Percentiles rank a stretch among this genome's conserved stretches.
These are phyloP conservation scores for Crypturellus undulatus DNA, from an alignment of 2,113 vertebrate species.

Conservation along the genomic window DNA sequence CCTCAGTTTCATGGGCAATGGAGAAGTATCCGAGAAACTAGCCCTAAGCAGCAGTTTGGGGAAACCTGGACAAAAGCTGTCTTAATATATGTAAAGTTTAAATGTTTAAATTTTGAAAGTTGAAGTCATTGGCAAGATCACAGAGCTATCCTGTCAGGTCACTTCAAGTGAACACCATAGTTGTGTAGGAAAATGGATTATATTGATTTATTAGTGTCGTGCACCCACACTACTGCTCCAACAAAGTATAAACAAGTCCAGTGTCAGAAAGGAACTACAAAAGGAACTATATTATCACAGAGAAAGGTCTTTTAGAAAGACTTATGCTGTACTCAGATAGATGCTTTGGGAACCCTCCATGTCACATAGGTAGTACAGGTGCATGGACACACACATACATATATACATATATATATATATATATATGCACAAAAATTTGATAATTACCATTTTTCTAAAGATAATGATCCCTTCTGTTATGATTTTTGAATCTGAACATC, in stretches of 20 bases:
- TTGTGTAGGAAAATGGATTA: neutral
- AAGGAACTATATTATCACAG: neutral
- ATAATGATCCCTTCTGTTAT: rapidly evolving
- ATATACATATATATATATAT: too few relatives aligned
- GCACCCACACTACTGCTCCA: neutral
- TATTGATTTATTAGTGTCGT: neutral
- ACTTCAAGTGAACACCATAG: neutral
- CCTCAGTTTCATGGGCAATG: neutral
- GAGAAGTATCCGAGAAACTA: neutral
- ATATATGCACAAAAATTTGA: neutral
- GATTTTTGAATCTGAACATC: neutral
- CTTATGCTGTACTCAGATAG: neutral
- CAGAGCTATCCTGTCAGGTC: rapidly evolving
- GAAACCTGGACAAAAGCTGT: neutral
- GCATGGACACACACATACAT: too few relatives aligned
- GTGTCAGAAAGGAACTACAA: neutral
- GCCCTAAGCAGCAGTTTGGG: rapidly evolving
- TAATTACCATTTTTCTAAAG: neutral
- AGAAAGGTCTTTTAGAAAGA: neutral
- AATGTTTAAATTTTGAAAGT: neutral
- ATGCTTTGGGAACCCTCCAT: neutral
- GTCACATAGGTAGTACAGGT: neutral
- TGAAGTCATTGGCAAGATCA: neutral
- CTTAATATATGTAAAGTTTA: neutral
- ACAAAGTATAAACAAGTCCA: neutral